phyloP scores from a whole-genome alignment of 1,140 invertebrate species.

The Pentalonia nigronervosa region DNA sequence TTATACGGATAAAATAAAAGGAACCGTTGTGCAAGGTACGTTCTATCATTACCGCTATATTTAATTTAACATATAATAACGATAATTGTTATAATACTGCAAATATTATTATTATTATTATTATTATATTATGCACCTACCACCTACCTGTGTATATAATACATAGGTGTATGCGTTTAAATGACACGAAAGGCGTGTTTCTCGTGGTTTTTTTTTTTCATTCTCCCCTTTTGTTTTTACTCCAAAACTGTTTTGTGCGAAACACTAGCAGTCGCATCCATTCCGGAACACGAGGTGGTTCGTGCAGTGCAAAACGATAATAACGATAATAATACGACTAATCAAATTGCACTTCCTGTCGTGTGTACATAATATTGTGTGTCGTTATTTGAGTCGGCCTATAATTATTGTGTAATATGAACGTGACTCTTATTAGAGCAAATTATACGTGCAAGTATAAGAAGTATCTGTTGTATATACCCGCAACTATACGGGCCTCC shows the following conservation, averaged over 20 bases:
- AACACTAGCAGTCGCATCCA: neutral
- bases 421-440: neutral
- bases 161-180: neutral
- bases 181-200: neutral
- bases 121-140: neutral
- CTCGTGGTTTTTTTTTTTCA: neutral
- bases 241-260: neutral
- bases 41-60: neutral
- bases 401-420: neutral
- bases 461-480: no score
- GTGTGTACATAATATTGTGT: neutral
- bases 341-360: neutral
- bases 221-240: neutral
- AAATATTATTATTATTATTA: neutral
- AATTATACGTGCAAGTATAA: neutral
- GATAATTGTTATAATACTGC: neutral
- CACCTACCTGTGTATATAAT: neutral
- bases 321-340: neutral
- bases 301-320: neutral
- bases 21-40: neutral
- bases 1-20: neutral
- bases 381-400: neutral
- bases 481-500: no score
- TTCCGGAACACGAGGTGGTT: neutral
- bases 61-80: constrained; percentile 4